These are phyloP conservation scores for Talpa occidentalis DNA, from an alignment of 2,113 vertebrate species.

Conservation along the genomic window DNA sequence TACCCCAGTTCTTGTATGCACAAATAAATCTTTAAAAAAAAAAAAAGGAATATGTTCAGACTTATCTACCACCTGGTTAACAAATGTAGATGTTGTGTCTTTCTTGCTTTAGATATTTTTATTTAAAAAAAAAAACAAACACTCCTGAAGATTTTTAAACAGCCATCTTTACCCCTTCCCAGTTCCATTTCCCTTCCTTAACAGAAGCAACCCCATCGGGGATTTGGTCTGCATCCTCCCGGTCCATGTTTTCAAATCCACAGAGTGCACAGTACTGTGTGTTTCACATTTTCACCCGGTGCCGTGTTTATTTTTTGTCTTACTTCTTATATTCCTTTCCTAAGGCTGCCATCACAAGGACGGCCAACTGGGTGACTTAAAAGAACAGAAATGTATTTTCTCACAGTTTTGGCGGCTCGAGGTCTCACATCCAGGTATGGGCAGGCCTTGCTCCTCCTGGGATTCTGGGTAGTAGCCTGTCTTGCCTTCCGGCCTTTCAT, in stretches of 20 bases:
- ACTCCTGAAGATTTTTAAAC: background rate
- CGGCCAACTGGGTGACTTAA: no score
- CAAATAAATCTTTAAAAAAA: no score
- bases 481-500: background rate
- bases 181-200: background rate
- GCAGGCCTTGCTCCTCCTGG: background rate
- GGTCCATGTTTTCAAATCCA: background rate
- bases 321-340: background rate
- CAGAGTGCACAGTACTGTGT: background rate
- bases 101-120: slow-evolving; percentile 25
- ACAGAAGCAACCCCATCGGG: background rate
- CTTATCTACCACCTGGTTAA: background rate
- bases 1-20: no score
- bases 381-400: no score
- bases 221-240: background rate
- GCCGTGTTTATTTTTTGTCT: background rate
- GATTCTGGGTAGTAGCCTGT: background rate
- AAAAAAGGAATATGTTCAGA: no score
- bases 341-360: no score
- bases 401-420: background rate
- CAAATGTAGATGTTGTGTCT: background rate
- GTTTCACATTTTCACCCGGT: background rate
- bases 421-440: background rate
- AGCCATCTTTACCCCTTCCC: background rate
- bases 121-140: slow-evolving; percentile 12